phyloP scores from a whole-genome alignment of 2,797 vertebrate species.

The Crenichthys baileyi region DNA sequence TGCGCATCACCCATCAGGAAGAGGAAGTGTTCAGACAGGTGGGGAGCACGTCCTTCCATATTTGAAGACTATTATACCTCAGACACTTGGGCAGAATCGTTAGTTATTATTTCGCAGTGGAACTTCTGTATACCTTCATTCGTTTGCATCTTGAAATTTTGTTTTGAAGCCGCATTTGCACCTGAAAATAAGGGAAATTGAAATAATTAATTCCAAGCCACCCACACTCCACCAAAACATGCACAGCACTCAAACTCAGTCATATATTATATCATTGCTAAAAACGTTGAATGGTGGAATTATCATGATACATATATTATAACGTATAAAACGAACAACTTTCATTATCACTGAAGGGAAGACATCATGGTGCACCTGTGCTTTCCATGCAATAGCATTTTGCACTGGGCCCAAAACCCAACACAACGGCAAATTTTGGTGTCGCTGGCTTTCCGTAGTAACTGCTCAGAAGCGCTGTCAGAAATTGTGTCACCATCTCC shows the following conservation, averaged over 20 bases:
- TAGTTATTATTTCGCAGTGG: neutral
- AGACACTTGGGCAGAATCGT: neutral
- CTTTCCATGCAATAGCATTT: neutral
- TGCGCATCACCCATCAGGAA: slow-evolving; percentile 96
- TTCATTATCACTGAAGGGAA: neutral
- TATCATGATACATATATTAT: neutral
- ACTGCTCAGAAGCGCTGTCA: neutral
- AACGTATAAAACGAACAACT: neutral
- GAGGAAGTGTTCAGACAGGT: slow-evolving; percentile 95
- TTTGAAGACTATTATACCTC: neutral
- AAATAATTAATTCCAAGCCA: neutral
- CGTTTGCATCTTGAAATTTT: neutral
- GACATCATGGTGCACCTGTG: neutral
- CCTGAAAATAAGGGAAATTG: neutral
- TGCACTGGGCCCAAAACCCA: neutral
- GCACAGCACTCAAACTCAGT: neutral
- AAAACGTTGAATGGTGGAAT: neutral
- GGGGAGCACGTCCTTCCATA: slow-evolving; percentile 22
- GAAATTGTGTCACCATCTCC: neutral
- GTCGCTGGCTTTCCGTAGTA: neutral
- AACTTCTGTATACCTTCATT: neutral
- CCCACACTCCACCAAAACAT: neutral
- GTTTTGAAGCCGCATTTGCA: neutral
- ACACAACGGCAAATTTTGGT: neutral
- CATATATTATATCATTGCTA: neutral